These are phyloP conservation scores for Podotricha telesiphe DNA, from an alignment of 2,888 invertebrate genomes.

Conservation along the genomic window DNA sequence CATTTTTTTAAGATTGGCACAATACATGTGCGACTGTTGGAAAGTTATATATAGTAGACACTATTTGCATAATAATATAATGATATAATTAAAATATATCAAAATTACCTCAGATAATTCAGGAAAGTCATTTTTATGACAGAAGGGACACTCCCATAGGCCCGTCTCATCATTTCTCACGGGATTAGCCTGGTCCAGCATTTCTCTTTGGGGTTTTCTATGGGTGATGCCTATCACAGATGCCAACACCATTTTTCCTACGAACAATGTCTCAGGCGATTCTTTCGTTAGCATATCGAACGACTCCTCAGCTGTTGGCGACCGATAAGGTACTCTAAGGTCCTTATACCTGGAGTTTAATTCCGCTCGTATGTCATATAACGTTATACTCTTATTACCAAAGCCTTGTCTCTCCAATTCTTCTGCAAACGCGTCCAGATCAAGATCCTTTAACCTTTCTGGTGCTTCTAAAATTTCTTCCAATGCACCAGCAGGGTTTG, in stretches of 20 bases:
- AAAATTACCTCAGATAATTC: slow-evolving; percentile 91
- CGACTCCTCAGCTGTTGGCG: slow-evolving; percentile 92
- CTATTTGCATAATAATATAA: not conserved
- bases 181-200: slow-evolving; percentile 97
- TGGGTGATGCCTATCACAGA: slow-evolving; percentile 92
- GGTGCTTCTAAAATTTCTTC: slow-evolving; percentile 99
- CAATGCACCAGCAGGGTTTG: slow-evolving; percentile 97
- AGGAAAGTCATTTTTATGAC: slow-evolving; percentile 97
- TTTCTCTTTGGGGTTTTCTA: slow-evolving; percentile 95
- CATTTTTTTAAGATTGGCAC: no score
- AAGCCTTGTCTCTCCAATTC: slow-evolving; percentile 96
- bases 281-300: slow-evolving; percentile 99
- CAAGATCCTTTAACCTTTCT: slow-evolving; percentile 96
- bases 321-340: slow-evolving; percentile 89
- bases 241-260: slow-evolving; percentile 92
- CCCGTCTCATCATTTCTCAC: slow-evolving; percentile 97
- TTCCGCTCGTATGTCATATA: slow-evolving; percentile 98
- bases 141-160: slow-evolving; percentile 99
- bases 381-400: slow-evolving; percentile 95
- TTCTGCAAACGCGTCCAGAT: slow-evolving; percentile 98
- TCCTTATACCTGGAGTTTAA: slow-evolving; percentile 97
- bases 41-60: no score
- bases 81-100: not conserved
- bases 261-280: slow-evolving; percentile 95
- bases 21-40: no score